Evolutionary conservation across 2,113 vertebrate genomes (phyloP).

Genomic region (Anguilla japonica): DNA sequence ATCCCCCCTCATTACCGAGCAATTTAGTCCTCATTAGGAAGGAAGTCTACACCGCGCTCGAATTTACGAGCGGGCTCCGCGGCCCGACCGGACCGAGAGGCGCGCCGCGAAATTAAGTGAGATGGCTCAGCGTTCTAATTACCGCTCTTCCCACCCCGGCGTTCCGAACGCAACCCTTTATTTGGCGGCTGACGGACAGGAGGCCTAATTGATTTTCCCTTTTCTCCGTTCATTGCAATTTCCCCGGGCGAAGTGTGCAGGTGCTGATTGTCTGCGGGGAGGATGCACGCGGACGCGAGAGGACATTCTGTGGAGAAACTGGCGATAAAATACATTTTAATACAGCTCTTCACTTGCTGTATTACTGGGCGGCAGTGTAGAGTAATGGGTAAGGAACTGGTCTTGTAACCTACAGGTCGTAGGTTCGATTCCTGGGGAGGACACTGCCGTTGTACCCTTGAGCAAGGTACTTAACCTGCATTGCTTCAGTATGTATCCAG

Average conservation of each 20-base stretch:
- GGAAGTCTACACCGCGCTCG: not conserved
- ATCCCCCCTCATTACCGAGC: not conserved
- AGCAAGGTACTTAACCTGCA: too few species aligned
- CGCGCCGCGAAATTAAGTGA: not conserved
- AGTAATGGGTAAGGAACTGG: too few species aligned
- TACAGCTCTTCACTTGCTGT: too few species aligned
- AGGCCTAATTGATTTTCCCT: constrained; percentile 10
- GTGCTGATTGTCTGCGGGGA: constrained; percentile 30
- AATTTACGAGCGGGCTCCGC: not conserved
- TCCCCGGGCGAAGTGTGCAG: constrained; percentile 33
- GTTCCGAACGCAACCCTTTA: not conserved
- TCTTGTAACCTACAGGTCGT: too few species aligned
- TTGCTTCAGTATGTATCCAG: too few species aligned
- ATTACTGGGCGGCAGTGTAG: not conserved
- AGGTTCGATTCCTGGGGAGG: too few species aligned
- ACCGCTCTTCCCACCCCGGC: constrained; percentile 12
- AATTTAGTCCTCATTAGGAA: not conserved
- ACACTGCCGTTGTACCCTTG: too few species aligned
- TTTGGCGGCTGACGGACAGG: not conserved
- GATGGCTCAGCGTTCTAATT: constrained; percentile 14
- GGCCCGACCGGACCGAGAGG: not conserved
- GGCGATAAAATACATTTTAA: not conserved
- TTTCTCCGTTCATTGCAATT: constrained; percentile 20
- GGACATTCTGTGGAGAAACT: constrained; percentile 13
- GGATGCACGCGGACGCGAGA: constrained; percentile 36